A percentile compares a stretch with the other conserved stretches of the same genome.
Conservation (phyloP, 2,113 vertebrate genomes). For the Strigops habroptila region DNA sequence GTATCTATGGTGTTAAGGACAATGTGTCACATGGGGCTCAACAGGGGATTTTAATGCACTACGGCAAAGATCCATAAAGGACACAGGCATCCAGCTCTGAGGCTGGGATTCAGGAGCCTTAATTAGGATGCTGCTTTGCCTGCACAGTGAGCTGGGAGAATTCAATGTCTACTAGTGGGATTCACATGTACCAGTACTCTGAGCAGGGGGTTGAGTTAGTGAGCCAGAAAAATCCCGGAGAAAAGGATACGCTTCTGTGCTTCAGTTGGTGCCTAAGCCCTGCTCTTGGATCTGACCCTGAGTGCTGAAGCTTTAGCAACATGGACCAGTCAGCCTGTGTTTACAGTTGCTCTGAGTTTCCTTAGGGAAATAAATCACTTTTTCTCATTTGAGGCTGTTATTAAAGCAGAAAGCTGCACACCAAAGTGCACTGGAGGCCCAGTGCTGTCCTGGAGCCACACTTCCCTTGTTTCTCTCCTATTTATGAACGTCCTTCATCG, state of each 20-base stretch:
- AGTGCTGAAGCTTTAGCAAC: not conserved
- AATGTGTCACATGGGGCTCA: accelerated
- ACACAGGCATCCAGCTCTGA: not conserved
- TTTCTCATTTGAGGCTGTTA: not conserved
- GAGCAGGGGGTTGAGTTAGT: not conserved
- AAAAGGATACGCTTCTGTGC: not conserved
- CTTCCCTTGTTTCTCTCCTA: not conserved
- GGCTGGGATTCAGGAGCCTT: not conserved
- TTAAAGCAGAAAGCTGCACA: not conserved
- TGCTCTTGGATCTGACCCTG: not conserved
- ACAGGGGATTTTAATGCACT: not conserved
- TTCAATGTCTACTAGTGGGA: not conserved
- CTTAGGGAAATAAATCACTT: not conserved
- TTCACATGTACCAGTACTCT: not conserved
- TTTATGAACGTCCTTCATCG: slow-evolving; percentile 18
- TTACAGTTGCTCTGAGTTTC: not conserved
- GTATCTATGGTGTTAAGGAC: not conserved
- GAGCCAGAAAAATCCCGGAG: not conserved
- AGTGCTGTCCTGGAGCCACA: not conserved
- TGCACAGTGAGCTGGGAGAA: not conserved
- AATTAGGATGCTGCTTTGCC: not conserved
- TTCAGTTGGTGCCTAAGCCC: not conserved
- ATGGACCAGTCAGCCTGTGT: not conserved
- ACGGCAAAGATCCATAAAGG: not conserved
- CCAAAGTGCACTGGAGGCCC: not conserved